These are phyloP conservation scores for Muricea muricata DNA, from an alignment of 92 coral and sea anemone species.

Conservation along the genomic window DNA sequence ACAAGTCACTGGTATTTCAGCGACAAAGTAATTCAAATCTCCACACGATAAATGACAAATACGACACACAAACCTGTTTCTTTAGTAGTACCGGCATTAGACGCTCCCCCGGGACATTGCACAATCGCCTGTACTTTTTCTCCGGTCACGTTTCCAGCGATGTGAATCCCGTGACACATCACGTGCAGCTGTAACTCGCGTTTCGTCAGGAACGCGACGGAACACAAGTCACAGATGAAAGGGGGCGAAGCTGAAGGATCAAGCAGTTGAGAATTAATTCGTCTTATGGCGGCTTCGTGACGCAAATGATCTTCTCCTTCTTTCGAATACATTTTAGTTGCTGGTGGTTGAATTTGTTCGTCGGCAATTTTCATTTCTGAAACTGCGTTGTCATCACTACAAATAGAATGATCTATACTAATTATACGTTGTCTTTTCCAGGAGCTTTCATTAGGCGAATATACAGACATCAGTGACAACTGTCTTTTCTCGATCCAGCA, in stretches of 20 bases:
- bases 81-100: not conserved
- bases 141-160: not conserved
- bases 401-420: not conserved
- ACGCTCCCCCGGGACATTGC: not conserved
- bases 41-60: too few relatives aligned
- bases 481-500: too few relatives aligned
- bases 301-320: not conserved
- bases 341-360: not conserved
- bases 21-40: too few relatives aligned
- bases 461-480: too few relatives aligned
- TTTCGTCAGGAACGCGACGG: constrained; percentile 34
- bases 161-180: constrained; percentile 41
- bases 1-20: too few relatives aligned
- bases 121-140: not conserved
- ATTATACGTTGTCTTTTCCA: too few relatives aligned
- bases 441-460: too few relatives aligned
- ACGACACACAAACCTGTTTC: not conserved
- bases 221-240: constrained; percentile 32
- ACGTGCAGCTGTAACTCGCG: constrained; percentile 36
- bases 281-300: not conserved
- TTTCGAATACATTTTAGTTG: not conserved
- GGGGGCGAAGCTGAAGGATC: not conserved
- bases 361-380: constrained; percentile 43
- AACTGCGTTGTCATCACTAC: constrained; percentile 36
- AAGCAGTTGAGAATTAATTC: not conserved